A percentile compares a stretch with the other conserved stretches of the same genome.
phyloP scores from a whole-genome alignment of 1,140 invertebrate species.

The Hyles euphorbiae region DNA sequence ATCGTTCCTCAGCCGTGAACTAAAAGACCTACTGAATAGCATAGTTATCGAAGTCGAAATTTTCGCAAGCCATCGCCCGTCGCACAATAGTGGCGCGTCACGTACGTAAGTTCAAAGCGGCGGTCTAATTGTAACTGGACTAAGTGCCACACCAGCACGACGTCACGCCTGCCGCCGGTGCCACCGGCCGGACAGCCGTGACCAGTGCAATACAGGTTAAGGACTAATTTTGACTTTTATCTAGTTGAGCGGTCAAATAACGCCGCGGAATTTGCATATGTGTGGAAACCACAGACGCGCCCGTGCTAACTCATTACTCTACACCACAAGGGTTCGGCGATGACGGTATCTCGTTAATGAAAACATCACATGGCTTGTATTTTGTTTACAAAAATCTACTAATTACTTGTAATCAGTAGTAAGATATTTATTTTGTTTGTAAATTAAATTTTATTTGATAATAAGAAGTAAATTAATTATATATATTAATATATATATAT shows the following conservation, averaged over 20 bases:
- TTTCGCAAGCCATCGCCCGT: constrained; percentile 28
- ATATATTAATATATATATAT: too few species aligned
- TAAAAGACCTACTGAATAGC: constrained; percentile 52
- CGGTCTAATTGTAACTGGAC: constrained; percentile 37
- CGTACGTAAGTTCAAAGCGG: constrained; percentile 25
- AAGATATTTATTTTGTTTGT: too few species aligned
- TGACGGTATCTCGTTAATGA: too few species aligned
- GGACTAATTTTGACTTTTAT: constrained; percentile 19
- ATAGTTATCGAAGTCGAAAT: constrained; percentile 26
- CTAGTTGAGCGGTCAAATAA: constrained; percentile 2
- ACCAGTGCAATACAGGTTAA: constrained; percentile 28
- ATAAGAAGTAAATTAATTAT: too few species aligned
- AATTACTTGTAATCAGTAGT: too few species aligned
- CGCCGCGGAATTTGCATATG: neutral
- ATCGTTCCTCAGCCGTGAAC: constrained; percentile 42
- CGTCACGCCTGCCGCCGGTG: constrained; percentile 16
- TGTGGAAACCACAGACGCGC: neutral
- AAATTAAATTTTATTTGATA: too few species aligned
- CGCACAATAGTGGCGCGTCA: constrained; percentile 12
- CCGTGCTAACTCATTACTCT: too few species aligned
- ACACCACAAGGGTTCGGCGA: too few species aligned
- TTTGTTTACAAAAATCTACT: too few species aligned
- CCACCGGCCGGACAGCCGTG: constrained; percentile 16
- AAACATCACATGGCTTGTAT: too few species aligned
- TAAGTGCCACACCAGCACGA: constrained; percentile 20